Evolutionary conservation across 2,797 vertebrate genomes (phyloP).

Genomic region (Bryconaethiops microstoma): DNA sequence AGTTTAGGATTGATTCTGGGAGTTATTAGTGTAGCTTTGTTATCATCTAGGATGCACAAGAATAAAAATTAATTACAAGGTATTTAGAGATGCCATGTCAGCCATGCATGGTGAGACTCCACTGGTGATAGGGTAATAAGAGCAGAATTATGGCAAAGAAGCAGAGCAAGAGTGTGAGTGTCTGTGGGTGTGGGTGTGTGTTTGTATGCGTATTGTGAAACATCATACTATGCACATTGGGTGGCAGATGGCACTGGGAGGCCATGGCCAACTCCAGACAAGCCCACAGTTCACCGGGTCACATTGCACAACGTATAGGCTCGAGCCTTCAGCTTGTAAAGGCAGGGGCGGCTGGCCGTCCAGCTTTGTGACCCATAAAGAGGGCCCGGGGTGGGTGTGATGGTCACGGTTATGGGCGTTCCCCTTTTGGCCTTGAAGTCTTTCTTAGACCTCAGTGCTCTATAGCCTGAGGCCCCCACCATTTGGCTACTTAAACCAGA

Average conservation of each 20-base stretch:
- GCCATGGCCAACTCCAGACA: constrained; percentile 33
- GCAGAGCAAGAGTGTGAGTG: background rate
- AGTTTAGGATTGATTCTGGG: constrained; percentile 14
- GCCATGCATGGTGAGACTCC: constrained; percentile 13
- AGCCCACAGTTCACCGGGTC: constrained; percentile 50
- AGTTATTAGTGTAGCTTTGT: background rate
- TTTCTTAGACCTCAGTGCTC: constrained; percentile 61
- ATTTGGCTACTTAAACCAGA: constrained; percentile 59
- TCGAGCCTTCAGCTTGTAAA: constrained; percentile 55
- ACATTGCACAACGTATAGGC: constrained; percentile 49
- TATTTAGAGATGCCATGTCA: background rate
- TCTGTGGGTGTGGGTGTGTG: background rate
- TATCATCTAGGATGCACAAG: background rate
- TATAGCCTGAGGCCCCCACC: constrained; percentile 40
- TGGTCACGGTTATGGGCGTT: constrained; percentile 56
- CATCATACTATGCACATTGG: constrained; percentile 44
- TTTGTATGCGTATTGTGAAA: constrained; percentile 14
- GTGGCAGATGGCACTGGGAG: constrained; percentile 52
- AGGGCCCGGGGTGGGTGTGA: constrained; percentile 61
- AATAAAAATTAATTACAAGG: background rate
- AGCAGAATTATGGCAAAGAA: constrained; percentile 6
- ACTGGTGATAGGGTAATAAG: constrained; percentile 25
- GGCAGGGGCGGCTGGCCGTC: constrained; percentile 46
- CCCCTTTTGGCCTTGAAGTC: constrained; percentile 65
- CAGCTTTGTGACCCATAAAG: constrained; percentile 63